Evolutionary conservation across 2,797 vertebrate species (phyloP).

Genomic region (Mergus octosetaceus): DNA sequence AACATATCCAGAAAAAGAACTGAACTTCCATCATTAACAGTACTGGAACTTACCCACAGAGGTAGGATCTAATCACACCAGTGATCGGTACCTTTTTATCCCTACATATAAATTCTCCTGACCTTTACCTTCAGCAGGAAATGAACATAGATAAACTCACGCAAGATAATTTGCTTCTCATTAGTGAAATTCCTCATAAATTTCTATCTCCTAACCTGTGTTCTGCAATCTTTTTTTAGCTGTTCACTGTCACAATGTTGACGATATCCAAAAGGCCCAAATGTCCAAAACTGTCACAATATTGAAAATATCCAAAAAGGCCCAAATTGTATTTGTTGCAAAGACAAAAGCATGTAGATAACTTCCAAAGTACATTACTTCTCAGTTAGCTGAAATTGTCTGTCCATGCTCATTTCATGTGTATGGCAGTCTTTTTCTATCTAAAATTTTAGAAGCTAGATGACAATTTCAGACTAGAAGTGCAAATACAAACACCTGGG

Average conservation of each 20-base stretch:
- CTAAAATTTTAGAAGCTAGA: neutral
- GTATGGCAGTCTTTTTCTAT: neutral
- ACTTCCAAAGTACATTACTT: neutral
- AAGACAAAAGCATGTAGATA: neutral
- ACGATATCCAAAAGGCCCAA: neutral
- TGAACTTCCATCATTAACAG: neutral
- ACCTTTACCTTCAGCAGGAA: neutral
- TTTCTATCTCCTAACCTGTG: neutral
- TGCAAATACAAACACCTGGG: neutral
- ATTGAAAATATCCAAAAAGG: neutral
- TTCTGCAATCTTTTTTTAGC: neutral
- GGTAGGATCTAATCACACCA: neutral
- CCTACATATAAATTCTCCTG: neutral
- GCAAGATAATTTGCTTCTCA: neutral
- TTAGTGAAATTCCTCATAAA: neutral
- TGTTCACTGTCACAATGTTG: neutral
- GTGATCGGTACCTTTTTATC: neutral
- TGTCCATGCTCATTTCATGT: neutral
- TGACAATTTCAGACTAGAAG: neutral
- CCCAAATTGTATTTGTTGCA: neutral
- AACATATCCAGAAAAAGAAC: neutral
- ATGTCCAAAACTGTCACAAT: neutral
- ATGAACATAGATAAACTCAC: neutral
- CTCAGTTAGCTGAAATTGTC: neutral
- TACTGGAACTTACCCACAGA: neutral